phyloP scores from a whole-genome alignment of 2,113 vertebrate species.

The Melospiza georgiana region DNA sequence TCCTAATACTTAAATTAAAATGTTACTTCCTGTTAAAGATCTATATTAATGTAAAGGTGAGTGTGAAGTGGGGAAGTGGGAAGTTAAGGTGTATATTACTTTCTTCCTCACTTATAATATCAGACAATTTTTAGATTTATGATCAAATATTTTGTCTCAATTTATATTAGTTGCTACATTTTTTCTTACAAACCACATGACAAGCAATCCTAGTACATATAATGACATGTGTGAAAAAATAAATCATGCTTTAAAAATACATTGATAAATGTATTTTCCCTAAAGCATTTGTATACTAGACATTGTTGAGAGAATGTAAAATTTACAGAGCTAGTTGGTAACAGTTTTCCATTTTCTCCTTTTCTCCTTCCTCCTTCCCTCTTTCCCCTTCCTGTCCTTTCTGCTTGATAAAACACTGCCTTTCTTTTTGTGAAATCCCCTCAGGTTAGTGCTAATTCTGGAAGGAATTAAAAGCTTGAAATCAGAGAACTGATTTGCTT shows the following conservation, averaged over 20 bases:
- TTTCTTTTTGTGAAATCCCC: neutral
- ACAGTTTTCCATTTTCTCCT: neutral
- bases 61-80: neutral
- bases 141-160: neutral
- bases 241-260: neutral
- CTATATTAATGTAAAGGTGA: neutral
- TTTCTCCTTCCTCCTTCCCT: neutral
- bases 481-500: neutral
- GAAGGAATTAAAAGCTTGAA: neutral
- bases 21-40: neutral
- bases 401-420: neutral
- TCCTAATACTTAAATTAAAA: neutral
- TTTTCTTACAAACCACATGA: neutral
- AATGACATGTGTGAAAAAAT: neutral
- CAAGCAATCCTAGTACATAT: neutral
- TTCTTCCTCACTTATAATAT: neutral
- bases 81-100: neutral
- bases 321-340: neutral
- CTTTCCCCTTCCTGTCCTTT: neutral
- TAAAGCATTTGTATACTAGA: neutral
- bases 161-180: neutral
- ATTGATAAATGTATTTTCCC: neutral
- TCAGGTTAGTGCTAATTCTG: neutral
- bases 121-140: neutral
- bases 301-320: neutral